phyloP scores from a whole-genome alignment of 2,113 vertebrate species.

The Desmodus rotundus region DNA sequence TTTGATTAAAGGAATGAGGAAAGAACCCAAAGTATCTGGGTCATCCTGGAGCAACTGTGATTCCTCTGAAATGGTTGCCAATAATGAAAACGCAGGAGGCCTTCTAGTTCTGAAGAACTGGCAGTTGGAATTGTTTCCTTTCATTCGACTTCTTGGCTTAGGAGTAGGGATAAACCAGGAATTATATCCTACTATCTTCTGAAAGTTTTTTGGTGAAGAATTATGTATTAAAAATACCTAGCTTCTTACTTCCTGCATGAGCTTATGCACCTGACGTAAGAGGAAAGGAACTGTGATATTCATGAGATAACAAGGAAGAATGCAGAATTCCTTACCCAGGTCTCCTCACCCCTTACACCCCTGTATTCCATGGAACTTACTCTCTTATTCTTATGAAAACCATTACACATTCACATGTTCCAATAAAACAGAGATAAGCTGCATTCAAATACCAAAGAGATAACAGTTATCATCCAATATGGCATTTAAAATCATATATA shows the following conservation, averaged over 20 bases:
- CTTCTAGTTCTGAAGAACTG: not conserved
- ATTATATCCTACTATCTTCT: not conserved
- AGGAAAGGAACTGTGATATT: not conserved
- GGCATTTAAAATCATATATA: not conserved
- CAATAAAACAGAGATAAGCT: not conserved
- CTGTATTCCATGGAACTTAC: not conserved
- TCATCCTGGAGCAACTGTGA: not conserved
- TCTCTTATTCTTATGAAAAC: not conserved
- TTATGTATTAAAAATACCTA: not conserved
- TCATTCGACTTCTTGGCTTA: not conserved
- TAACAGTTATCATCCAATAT: not conserved
- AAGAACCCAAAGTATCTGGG: not conserved
- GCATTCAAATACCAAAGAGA: not conserved
- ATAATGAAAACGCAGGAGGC: not conserved
- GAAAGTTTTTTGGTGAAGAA: not conserved
- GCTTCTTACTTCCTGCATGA: not conserved
- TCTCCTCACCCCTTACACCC: not conserved
- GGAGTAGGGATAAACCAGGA: not conserved
- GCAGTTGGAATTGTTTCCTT: not conserved
- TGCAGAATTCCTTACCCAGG: not conserved
- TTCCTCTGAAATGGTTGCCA: not conserved
- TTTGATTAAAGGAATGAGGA: not conserved
- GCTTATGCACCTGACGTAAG: not conserved
- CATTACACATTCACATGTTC: not conserved
- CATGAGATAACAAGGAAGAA: not conserved